Conservation (phyloP, 92 coral and sea anemone genomes). For the Pocillopora grandis region DNA sequence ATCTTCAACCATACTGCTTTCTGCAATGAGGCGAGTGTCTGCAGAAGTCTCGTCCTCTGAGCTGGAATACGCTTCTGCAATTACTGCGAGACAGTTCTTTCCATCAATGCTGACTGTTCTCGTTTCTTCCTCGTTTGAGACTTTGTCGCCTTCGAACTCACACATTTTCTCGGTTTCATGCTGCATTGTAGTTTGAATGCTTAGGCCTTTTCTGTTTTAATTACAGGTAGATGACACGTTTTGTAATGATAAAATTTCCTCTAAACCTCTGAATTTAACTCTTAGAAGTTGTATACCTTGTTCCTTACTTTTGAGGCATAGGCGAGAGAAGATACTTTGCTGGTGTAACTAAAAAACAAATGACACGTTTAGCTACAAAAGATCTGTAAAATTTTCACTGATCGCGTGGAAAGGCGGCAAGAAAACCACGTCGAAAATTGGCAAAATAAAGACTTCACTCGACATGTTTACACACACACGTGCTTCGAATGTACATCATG, state of each 20-base stretch:
- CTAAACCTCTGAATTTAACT: not conserved
- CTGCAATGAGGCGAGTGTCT: not conserved
- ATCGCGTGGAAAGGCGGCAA: not conserved
- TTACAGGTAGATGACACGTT: not conserved
- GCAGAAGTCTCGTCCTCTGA: conserved; percentile 10
- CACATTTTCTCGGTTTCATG: not conserved
- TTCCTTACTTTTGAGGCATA: conserved; percentile 1
- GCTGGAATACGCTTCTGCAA: conserved; percentile 7
- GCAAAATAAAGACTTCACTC: not conserved
- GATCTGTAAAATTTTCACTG: not conserved
- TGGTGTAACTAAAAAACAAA: not conserved
- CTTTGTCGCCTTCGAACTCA: not conserved
- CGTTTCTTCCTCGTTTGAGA: not conserved
- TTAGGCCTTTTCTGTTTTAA: not conserved
- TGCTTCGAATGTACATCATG: conserved; percentile 44
- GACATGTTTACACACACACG: conserved; percentile 47
- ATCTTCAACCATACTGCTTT: not conserved
- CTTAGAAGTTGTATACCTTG: not conserved
- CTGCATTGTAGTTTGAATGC: not conserved
- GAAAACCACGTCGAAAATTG: not conserved
- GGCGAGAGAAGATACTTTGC: not conserved
- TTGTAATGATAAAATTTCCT: not conserved
- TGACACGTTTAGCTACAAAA: not conserved
- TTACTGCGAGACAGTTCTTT: conserved; percentile 5
- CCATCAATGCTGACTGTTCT: not conserved